Evolutionary conservation across 2,797 vertebrate genomes (phyloP), one percentile per base, ranked within the genome.

Genomic region (Poeciliopsis turneri): DNA sequence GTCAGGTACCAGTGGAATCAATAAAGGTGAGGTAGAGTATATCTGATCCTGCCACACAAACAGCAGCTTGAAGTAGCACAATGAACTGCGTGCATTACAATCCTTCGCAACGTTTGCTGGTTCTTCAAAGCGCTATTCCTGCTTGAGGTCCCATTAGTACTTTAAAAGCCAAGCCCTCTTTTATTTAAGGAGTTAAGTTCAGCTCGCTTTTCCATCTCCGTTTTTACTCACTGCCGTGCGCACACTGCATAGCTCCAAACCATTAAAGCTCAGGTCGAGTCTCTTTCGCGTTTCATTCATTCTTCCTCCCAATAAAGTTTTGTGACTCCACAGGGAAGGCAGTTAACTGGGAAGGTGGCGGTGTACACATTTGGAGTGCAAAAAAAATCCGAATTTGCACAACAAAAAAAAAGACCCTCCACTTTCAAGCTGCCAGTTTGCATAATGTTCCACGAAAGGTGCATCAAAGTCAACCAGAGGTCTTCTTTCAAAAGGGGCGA

Each of bases 311-410:
- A 91, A 93, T 93, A 91, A 92, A 90, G 80, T 90, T 90, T 84
- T 74, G 89, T 81, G 82, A 90, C 87, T 93, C 89, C 84, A 79
- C 68, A 75, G 90, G 90, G 93, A 93, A 92, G 83, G 85, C 89
- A 95, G 94, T 95, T 95, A 95, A 92, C 86, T 89, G 88, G 88
- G 89, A 93, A 90, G 82, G 86, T 82, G 89, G 80, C 86, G 88
- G 89, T 89, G 87, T 85, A 83, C 84, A 92, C 82, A 93, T 90
- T 88, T 83, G 71, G 81, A 80, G 83, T 94, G 90, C 86, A 46
- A 90, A 87, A 94, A 41, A 94, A 94, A 92, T 93, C 92, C 84
- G 88, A 64, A 94, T 95, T 94, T 92, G 91, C 92, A 95, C 92
- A 94, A 94, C 93, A 95, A 94, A 95, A 85, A 94, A 45, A 15